Base-by-base conservation (phyloP, 2,888 invertebrate species). In the Calliopum simillimum region DNA sequence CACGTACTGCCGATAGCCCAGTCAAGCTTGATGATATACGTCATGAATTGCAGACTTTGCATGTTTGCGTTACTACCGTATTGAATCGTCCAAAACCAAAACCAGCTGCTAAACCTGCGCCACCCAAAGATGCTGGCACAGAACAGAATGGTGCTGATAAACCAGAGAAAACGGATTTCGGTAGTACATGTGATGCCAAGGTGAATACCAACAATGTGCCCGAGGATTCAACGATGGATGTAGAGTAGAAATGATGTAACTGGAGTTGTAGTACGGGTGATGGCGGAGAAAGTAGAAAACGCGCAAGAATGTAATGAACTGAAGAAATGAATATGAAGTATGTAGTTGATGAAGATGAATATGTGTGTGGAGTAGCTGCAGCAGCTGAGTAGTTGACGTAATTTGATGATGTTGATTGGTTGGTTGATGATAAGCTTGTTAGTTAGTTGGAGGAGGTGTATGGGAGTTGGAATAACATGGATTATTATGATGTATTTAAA, bases 41-140 rank as follows among this genome's bases (percentile, higher is more conserved):
- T 68, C 90, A 91, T 75, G 94, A 96, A 84, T 90, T 91, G 86
- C 91, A 92, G 88, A 93, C 79, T 44, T 79, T 86, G 21, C 81
- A 79, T 58, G 74, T 81, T 53, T 82, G 83, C 59, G 89, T 92
- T 55, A 90, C 89, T 80, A 93, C 96, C 6, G 93, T 98, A 75
- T 87, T 98, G 75, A 96, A 93, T 86, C 96, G 96, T 85, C 94
- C 96, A 65, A 96, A 96, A 86, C 97, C 98, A 8, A 96, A 96
- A 86, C 89, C 90, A 59, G 90, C 90, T 51, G 85, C 87, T 41
- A 78, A 83, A 51, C 78, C 83, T 25, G 73, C 81, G 59, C 74
- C 81, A 68, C 74, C 81, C 43, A 81, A 82, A 74, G 81, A 81
- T 62, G 75, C 76, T 2, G 79, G 79, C 43, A 51, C 71, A 11